These are phyloP conservation scores for Carettochelys insculpta DNA, from an alignment of 2,113 vertebrate genomes.

Conservation along the genomic window DNA sequence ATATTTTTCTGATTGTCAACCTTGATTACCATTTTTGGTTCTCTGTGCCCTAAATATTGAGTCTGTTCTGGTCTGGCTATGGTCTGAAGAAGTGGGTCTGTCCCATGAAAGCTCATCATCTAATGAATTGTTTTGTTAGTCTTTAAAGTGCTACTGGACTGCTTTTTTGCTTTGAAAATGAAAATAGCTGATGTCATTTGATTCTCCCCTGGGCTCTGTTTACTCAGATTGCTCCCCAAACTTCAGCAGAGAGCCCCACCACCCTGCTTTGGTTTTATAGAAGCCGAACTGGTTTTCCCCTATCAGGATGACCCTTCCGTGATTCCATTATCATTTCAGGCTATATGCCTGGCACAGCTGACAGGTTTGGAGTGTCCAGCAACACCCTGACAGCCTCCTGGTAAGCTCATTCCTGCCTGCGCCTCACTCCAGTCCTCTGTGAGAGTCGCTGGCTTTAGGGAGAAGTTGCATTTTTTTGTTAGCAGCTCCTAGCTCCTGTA, in stretches of 20 bases:
- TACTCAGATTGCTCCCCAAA: background rate
- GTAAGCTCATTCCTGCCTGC: background rate
- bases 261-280: too few species aligned
- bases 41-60: too few species aligned
- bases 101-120: too few species aligned
- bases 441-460: background rate
- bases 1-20: too few species aligned
- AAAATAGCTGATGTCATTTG: background rate
- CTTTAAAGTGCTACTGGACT: too few species aligned
- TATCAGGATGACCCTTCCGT: background rate
- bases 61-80: too few species aligned
- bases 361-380: background rate
- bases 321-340: background rate
- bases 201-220: background rate
- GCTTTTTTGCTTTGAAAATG: too few species aligned
- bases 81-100: too few species aligned
- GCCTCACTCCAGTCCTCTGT: background rate
- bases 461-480: background rate
- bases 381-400: background rate
- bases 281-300: background rate
- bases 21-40: too few species aligned
- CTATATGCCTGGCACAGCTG: background rate
- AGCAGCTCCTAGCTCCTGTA: background rate
- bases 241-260: background rate
- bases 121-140: too few species aligned